Evolutionary conservation across 1,140 invertebrate species (phyloP).

Genomic region (Atta texana): DNA sequence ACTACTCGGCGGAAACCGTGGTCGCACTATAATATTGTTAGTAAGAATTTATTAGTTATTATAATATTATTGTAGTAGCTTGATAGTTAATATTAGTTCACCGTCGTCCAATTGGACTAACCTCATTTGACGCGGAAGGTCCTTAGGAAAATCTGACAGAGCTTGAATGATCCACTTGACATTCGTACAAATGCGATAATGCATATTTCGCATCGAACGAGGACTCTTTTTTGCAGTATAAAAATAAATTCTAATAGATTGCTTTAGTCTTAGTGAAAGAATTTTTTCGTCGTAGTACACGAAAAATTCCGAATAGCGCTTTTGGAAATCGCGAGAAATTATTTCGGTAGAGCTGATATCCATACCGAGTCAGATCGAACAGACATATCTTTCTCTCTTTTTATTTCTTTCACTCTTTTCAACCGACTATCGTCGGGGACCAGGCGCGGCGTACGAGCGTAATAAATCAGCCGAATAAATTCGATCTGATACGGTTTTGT

Average conservation of each 20-base stretch:
- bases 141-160: conserved; percentile 41
- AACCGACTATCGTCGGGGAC: conserved; percentile 56
- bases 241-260: conserved; percentile 64
- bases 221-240: conserved; percentile 43
- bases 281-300: conserved; percentile 24
- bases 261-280: conserved; percentile 50
- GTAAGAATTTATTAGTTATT: conserved; percentile 25
- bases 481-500: conserved; percentile 62
- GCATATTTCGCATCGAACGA: conserved; percentile 37
- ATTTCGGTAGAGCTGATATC: conserved; percentile 23
- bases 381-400: background rate
- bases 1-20: conserved; percentile 11
- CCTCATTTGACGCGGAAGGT: conserved; percentile 20
- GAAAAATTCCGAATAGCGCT: conserved; percentile 42
- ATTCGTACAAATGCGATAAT: conserved; percentile 37
- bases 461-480: conserved; percentile 53
- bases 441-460: conserved; percentile 33
- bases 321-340: conserved; percentile 28
- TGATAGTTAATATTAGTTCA: conserved; percentile 29
- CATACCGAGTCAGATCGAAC: conserved; percentile 23
- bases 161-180: conserved; percentile 22
- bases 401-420: conserved; percentile 59
- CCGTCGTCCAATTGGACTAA: conserved; percentile 23
- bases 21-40: conserved; percentile 17
- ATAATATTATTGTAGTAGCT: conserved; percentile 45